Conservation (phyloP, 2,113 vertebrate genomes). For the Acanthisitta chloris region DNA sequence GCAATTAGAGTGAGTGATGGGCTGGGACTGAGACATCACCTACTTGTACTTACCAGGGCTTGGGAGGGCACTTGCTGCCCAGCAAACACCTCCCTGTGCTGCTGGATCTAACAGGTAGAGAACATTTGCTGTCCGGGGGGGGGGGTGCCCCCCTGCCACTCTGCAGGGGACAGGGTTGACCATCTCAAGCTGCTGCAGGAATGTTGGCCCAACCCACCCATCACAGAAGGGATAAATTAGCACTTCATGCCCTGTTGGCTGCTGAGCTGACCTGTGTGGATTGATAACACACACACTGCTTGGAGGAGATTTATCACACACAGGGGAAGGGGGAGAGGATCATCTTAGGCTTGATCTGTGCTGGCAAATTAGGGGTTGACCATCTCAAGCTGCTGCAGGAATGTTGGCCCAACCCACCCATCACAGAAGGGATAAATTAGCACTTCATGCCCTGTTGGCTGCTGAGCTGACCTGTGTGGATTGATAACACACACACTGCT, state of each 20-base stretch:
- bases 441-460: neutral
- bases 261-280: neutral
- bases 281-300: neutral
- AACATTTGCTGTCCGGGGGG: neutral
- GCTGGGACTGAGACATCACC: neutral
- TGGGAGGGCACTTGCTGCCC: neutral
- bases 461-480: neutral
- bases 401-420: accelerated
- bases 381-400: neutral
- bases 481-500: neutral
- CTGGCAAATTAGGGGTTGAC: neutral
- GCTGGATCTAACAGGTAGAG: neutral
- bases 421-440: neutral
- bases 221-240: neutral
- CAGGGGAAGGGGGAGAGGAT: neutral
- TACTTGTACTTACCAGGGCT: neutral
- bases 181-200: neutral
- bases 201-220: accelerated
- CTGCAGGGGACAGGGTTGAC: neutral
- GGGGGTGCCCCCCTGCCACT: neutral
- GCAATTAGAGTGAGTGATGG: neutral
- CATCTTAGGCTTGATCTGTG: neutral
- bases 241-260: neutral
- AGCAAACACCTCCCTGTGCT: neutral
- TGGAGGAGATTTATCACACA: neutral